Evolutionary conservation across 1,140 invertebrate species (phyloP).

Genomic region (Centruroides sculpturatus): DNA sequence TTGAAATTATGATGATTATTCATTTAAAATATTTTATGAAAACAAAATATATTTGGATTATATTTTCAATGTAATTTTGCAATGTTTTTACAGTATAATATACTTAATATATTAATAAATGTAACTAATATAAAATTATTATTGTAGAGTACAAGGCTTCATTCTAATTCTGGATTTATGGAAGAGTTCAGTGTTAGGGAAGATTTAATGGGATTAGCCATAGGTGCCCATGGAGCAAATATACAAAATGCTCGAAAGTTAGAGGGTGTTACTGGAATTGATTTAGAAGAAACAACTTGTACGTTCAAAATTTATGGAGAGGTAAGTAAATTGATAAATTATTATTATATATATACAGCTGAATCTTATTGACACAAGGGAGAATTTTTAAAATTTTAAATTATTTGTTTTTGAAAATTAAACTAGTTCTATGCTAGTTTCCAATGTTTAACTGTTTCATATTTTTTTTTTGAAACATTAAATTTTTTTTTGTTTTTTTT

Average conservation of each 20-base stretch:
- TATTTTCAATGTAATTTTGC: no score
- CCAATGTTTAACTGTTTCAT: no score
- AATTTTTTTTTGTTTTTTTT: no score
- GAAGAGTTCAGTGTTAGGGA: slow-evolving; percentile 90
- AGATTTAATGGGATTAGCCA: slow-evolving; percentile 86
- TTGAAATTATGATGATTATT: no score
- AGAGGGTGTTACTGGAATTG: slow-evolving; percentile 87
- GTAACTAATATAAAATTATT: not conserved
- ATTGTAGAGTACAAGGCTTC: not conserved
- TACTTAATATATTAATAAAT: no score
- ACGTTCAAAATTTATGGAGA: slow-evolving; percentile 75
- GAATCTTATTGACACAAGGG: not conserved
- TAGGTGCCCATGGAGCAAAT: slow-evolving; percentile 59
- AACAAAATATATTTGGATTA: no score
- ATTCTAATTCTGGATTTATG: slow-evolving; percentile 38
- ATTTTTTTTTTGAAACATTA: no score
- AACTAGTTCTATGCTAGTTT: no score
- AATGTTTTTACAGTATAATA: no score
- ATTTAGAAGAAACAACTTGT: slow-evolving; percentile 86
- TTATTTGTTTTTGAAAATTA: not conserved
- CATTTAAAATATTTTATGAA: no score
- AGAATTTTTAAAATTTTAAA: not conserved
- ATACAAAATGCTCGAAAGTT: slow-evolving; percentile 59
- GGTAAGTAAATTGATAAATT: not conserved
- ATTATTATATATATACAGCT: no score